phyloP scores from a whole-genome alignment of 1,140 invertebrate genomes.

The Drosophila sproati region DNA sequence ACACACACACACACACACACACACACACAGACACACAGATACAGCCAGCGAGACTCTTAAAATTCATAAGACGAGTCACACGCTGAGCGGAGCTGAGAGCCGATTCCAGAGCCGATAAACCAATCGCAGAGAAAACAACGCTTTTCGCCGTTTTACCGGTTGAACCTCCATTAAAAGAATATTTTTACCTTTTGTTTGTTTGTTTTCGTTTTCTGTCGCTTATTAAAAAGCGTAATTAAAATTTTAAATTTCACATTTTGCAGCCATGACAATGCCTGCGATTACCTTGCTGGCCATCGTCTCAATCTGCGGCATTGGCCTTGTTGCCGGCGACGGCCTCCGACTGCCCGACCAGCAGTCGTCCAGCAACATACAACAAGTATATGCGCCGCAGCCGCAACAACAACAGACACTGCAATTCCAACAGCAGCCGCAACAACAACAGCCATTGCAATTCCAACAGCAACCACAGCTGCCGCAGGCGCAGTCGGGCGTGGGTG shows the following conservation, averaged over 20 bases:
- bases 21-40: neutral
- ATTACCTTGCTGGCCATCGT: conserved; percentile 57
- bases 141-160: conserved; percentile 44
- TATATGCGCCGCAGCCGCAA: conserved; percentile 70
- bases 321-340: conserved; percentile 86
- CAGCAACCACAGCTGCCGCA: conserved; percentile 55
- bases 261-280: conserved; percentile 69
- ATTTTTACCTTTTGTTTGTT: conserved; percentile 19
- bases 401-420: conserved; percentile 62
- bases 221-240: conserved; percentile 40
- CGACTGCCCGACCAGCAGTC: conserved; percentile 86
- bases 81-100: conserved; percentile 15
- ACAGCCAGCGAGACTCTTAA: neutral
- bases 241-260: conserved; percentile 40
- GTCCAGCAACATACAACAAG: conserved; percentile 74
- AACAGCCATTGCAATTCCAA: conserved; percentile 61
- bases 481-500: conserved; percentile 46
- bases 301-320: conserved; percentile 30
- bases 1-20: neutral
- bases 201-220: conserved; percentile 2
- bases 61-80: conserved; percentile 6
- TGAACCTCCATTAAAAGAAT: conserved; percentile 45
- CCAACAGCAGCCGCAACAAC: conserved; percentile 54
- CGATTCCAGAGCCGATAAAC: conserved; percentile 31
- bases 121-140: conserved; percentile 60